Conservation (phyloP, 2,888 invertebrate genomes). For the Polydrusus pterygomalis region DNA sequence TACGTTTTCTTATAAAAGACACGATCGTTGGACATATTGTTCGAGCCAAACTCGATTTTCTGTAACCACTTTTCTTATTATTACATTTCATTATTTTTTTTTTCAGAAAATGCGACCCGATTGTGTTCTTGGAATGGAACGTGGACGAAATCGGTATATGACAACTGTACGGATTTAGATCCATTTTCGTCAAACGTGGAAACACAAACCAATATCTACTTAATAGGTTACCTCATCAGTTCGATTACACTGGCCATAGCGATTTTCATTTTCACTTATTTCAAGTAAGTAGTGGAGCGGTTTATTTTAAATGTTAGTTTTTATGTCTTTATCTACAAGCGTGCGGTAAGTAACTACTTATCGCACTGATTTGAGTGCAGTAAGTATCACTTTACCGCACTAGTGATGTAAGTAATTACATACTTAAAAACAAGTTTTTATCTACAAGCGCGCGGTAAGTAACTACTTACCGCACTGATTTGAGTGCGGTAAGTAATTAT, state of each 20-base stretch:
- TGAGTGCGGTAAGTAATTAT: too few species aligned
- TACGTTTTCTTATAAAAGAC: too few species aligned
- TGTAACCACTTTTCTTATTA: neutral
- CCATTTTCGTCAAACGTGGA: slow-evolving; percentile 77
- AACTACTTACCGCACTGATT: too few species aligned
- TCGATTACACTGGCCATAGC: slow-evolving; percentile 87
- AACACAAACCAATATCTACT: slow-evolving; percentile 86
- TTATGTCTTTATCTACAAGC: too few species aligned
- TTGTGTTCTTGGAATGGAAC: slow-evolving; percentile 85
- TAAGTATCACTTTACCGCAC: too few species aligned
- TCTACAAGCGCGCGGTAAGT: too few species aligned
- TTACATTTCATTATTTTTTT: slow-evolving; percentile 6
- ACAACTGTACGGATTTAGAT: slow-evolving; percentile 80
- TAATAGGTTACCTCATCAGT: slow-evolving; percentile 89
- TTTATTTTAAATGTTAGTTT: too few species aligned
- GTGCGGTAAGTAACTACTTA: too few species aligned
- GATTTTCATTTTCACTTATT: slow-evolving; percentile 90
- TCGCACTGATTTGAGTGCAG: too few species aligned
- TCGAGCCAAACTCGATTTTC: neutral
- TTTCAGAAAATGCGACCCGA: slow-evolving; percentile 90
- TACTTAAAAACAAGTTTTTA: too few species aligned
- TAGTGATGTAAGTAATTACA: too few species aligned
- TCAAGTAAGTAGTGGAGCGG: slow-evolving; percentile 82
- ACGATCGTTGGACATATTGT: too few species aligned
- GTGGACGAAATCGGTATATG: slow-evolving; percentile 89